These are phyloP conservation scores for Centrocercus urophasianus DNA, from an alignment of 2,113 vertebrate species.

Conservation along the genomic window DNA sequence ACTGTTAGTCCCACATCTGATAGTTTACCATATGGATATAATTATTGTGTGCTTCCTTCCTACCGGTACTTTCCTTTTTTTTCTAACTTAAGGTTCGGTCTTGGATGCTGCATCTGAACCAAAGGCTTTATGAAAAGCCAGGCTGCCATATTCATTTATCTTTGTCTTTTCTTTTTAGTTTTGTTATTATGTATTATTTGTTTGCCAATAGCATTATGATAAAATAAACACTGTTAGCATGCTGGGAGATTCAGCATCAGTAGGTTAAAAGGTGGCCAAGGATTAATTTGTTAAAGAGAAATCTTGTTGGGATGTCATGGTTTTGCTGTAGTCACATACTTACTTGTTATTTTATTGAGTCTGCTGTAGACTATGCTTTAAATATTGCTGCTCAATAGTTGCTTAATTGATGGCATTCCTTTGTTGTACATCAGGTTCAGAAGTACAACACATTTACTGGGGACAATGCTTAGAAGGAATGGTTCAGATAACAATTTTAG, in stretches of 20 bases:
- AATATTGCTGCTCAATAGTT: not conserved
- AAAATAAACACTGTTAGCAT: slow-evolving; percentile 20
- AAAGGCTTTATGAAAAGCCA: not conserved
- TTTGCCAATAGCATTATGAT: not conserved
- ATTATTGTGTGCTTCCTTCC: not conserved
- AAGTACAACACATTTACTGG: not conserved
- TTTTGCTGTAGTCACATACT: not conserved
- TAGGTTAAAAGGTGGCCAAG: slow-evolving; percentile 29
- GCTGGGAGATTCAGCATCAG: not conserved
- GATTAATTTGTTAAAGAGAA: slow-evolving; percentile 46
- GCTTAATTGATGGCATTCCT: not conserved
- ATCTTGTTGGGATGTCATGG: slow-evolving; percentile 32
- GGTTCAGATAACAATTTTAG: not conserved
- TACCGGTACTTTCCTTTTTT: not conserved
- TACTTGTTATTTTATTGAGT: slow-evolving; percentile 5
- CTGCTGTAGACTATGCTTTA: not conserved
- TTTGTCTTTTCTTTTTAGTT: not conserved
- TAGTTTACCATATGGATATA: not conserved
- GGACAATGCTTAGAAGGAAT: not conserved
- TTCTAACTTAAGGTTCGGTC: not conserved
- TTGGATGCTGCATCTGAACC: not conserved
- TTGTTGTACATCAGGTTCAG: not conserved
- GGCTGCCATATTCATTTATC: not conserved
- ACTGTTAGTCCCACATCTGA: not conserved
- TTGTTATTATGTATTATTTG: not conserved